phyloP scores from a whole-genome alignment of 2,888 invertebrate genomes.

The Tricholauxania praeusta region DNA sequence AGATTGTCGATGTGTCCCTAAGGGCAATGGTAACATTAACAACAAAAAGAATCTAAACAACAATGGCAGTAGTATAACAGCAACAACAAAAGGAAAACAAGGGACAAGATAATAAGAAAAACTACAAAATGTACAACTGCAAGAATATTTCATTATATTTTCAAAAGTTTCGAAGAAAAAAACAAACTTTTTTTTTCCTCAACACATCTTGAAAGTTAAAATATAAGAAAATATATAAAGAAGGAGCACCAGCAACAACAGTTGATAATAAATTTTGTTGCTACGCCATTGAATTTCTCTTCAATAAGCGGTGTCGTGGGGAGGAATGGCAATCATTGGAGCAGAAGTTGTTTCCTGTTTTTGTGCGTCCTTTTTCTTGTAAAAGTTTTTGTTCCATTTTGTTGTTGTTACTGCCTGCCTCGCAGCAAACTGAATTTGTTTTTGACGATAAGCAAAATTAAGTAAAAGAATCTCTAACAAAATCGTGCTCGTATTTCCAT shows the following conservation, averaged over 20 bases:
- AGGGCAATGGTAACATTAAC: slow-evolving; percentile 32
- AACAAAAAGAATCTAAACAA: slow-evolving; percentile 12
- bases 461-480: neutral
- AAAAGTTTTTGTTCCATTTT: slow-evolving; percentile 15
- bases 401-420: slow-evolving; percentile 1
- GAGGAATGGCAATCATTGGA: neutral
- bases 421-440: neutral
- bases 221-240: neutral
- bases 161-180: slow-evolving; percentile 32
- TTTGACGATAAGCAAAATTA: slow-evolving; percentile 7
- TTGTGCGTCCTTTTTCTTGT: slow-evolving; percentile 46
- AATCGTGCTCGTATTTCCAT: neutral
- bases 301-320: slow-evolving; percentile 15
- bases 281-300: slow-evolving; percentile 9
- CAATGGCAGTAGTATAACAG: neutral
- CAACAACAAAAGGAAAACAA: slow-evolving; percentile 41
- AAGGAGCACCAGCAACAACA: slow-evolving; percentile 4
- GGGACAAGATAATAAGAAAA: slow-evolving; percentile 37
- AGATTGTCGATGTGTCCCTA: slow-evolving; percentile 46
- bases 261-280: slow-evolving; percentile 18
- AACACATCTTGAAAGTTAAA: neutral
- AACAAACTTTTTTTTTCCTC: neutral
- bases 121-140: slow-evolving; percentile 32
- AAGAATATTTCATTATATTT: slow-evolving; percentile 33
- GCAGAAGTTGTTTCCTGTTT: neutral